Base-by-base conservation (phyloP, 1,140 invertebrate genomes). In the Drosophila athabasca region DNA sequence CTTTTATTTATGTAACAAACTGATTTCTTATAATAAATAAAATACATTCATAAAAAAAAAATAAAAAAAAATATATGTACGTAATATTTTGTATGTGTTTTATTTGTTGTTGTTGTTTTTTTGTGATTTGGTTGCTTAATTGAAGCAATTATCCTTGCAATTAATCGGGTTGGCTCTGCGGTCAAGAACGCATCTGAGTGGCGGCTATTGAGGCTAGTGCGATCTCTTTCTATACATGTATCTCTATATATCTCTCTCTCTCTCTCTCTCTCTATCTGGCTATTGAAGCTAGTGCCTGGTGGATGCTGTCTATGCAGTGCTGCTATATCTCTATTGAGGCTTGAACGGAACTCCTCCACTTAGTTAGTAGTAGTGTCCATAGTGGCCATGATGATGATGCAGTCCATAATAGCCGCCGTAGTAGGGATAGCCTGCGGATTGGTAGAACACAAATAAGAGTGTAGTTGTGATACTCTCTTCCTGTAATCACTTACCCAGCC, bases 401-500 rank as follows among this genome's bases (percentile, higher is more conserved):
- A 66, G 54, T 50, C 87, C 89, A n/a, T 90, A 90, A 62, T 90
- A 90, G 69, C 89, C 89, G 22, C 80, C 80, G n/a, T 91, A 90
- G 65, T 90, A 90, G 19, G 89, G 89, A 79, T 90, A 90, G 45
- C 89, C 89, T 90, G 19, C 5, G 6, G 24, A 9, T 3, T 26
- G n/a, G 5, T 22, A 19, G 43, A 19, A 45, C 31, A 15, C 29
- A 17, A 15, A 15, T 62, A 9, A 39, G 0, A 41, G n/a, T 41
- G 19, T 45, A 50, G 13, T 6, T 1, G 5, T 6, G 5, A 13
- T 13, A n/a, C 11, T 17, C 24, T n/a, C 6, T 31, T 3, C 13
- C 13, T 41, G 9, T 0, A 22, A 19, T 9, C 15, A 4, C 7
- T 15, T 58, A 57, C 3, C 46, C 13, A 67, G 35, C 26, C 58